These are phyloP conservation scores for Heterodera carotae DNA, from an alignment of 1,140 invertebrate genomes.

Conservation along the genomic window DNA sequence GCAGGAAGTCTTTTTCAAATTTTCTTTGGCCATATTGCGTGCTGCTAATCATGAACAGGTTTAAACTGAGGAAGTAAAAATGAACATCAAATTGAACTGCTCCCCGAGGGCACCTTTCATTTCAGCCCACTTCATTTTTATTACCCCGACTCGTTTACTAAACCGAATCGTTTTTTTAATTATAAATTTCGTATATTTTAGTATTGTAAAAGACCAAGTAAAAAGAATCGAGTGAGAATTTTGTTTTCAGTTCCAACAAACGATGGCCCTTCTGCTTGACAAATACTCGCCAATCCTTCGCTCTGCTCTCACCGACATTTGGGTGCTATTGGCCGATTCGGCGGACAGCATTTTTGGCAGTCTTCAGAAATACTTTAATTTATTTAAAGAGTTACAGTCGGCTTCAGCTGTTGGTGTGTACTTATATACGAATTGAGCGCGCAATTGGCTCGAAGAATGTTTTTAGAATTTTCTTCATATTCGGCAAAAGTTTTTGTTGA, in stretches of 20 bases:
- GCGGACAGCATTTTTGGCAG: conserved; percentile 35
- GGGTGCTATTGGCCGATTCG: conserved; percentile 40
- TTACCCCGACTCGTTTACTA: too few relatives aligned
- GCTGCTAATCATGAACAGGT: conserved; percentile 6
- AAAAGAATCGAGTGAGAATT: background rate
- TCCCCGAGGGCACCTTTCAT: too few relatives aligned
- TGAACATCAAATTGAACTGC: too few relatives aligned
- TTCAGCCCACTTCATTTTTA: too few relatives aligned
- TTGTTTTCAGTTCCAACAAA: background rate
- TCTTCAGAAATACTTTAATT: conserved; percentile 30
- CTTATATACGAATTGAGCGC: background rate
- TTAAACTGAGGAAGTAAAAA: too few relatives aligned
- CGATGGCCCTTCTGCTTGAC: background rate
- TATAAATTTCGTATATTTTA: too few relatives aligned
- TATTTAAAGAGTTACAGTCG: conserved; percentile 34
- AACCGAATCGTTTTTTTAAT: too few relatives aligned
- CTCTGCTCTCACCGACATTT: conserved; percentile 30
- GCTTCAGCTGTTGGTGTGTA: conserved; percentile 5
- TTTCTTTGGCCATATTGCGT: background rate
- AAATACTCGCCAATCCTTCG: conserved; percentile 8
- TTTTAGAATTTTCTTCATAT: conserved; percentile 26
- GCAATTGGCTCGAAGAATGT: conserved; percentile 13
- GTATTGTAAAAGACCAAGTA: too few relatives aligned
- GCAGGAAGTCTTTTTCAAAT: background rate
- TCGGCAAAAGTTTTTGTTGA: conserved; percentile 27